phyloP scores from a whole-genome alignment of 2,797 vertebrate species.

The Lateolabrax maculatus region DNA sequence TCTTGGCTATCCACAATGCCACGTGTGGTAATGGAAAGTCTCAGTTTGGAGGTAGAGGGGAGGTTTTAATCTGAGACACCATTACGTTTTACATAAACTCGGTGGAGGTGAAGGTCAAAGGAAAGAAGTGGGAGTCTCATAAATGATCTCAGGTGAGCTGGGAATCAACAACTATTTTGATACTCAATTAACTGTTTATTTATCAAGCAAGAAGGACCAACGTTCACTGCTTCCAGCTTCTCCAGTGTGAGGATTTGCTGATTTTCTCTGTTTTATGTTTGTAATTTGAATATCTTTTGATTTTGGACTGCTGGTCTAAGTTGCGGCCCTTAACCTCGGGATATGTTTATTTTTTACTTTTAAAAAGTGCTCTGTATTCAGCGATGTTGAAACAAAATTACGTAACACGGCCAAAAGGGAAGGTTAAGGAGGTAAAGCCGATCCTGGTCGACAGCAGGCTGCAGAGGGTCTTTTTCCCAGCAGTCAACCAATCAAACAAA shows the following conservation, averaged over 20 bases:
- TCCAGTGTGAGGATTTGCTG: background rate
- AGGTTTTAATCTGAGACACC: constrained; percentile 9
- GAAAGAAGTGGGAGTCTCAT: background rate
- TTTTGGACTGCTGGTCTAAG: background rate
- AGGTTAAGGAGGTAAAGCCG: background rate
- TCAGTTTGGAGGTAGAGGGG: constrained; percentile 33
- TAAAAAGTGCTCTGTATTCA: constrained; percentile 8
- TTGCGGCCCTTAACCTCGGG: background rate
- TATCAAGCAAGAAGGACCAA: background rate
- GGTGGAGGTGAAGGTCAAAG: too few relatives aligned
- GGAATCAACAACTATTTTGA: background rate
- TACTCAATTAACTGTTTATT: background rate
- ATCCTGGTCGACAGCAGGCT: background rate
- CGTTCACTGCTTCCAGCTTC: background rate
- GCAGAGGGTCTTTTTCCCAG: background rate
- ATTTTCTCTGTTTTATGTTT: background rate
- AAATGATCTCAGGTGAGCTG: background rate
- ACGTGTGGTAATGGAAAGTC: background rate
- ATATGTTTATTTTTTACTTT: too few relatives aligned
- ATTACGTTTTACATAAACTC: background rate
- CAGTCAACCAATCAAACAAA: background rate
- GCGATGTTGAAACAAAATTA: background rate
- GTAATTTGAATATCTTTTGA: background rate
- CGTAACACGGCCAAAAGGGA: background rate
- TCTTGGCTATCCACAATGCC: background rate